Base-by-base conservation (phyloP, 2,888 invertebrate genomes). In the Himalopsyche anomala region DNA sequence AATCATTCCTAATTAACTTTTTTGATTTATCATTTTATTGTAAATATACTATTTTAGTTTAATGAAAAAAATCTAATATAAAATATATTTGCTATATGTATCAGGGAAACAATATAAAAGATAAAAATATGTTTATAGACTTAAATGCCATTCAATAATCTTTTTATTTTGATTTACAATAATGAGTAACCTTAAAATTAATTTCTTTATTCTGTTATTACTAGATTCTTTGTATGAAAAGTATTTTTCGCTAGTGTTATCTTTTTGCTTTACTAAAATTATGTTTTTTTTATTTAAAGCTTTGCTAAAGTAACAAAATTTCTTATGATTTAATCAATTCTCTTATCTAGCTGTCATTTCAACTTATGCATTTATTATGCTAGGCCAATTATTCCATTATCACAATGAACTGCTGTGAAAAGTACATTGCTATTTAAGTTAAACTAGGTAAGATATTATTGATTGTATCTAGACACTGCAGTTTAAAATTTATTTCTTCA, bases 11-110 rank as follows among this genome's bases (percentile, higher is more conserved):
- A 62, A 62, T 62, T 62, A 19, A 17, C 19, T 51, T 51, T 51
- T 51, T 4, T 51, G 15, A 15, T 45, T 45, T 11, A 45, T 9
- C 9, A 45, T 11, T 15, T 74, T 28, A 38, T 74, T 74, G 28
- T 74, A 74, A 74, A 74, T 28, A 74, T 74, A 36, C 38, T 36
- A 74, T 74, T 36, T 36, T 74, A 12, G 28, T 69, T 69, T 6
- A 69, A 74, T 74, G 74, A 36, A 74, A 74, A 36, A 36, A 74
- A n/a, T 28, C 28, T 74, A 19, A 74, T 74, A 36, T 74, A 74
- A 28, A 74, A 38, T 74, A 36, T n/a, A 74, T 74, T 74, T 74
- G 4, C 38, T 74, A 74, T 5, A 74, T 36, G 5, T 74, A 74
- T 74, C 74, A 74, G 74, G 11, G 15, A 74, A 8, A 38, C 11